A percentile compares a stretch with the other conserved stretches of the same genome.
Conservation (phyloP, 1,140 invertebrate genomes). For the Stegodyphus mimosarum region DNA sequence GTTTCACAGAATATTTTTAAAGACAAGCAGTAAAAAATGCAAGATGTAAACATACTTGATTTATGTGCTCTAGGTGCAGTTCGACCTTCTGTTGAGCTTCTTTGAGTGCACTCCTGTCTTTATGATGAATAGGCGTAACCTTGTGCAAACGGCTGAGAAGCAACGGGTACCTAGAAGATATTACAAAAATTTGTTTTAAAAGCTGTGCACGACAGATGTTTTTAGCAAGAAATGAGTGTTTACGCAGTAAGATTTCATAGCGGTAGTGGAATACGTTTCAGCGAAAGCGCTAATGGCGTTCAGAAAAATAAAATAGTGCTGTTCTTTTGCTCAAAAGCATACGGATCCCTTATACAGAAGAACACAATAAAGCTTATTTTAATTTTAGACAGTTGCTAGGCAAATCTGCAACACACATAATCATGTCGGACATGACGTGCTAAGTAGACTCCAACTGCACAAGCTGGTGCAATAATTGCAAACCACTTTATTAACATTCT, state of each 20-base stretch:
- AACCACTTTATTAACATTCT: too few relatives aligned
- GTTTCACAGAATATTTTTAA: constrained; percentile 71
- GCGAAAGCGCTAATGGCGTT: neutral
- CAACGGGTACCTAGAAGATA: constrained; percentile 89
- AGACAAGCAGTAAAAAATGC: constrained; percentile 72
- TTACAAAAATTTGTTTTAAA: neutral
- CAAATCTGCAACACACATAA: too few relatives aligned
- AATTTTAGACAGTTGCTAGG: too few relatives aligned
- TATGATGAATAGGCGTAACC: constrained; percentile 84
- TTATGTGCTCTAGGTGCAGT: constrained; percentile 93
- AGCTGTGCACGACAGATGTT: neutral
- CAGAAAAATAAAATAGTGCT: neutral
- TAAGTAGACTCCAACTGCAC: too few relatives aligned
- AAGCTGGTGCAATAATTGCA: too few relatives aligned
- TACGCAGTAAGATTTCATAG: too few relatives aligned
- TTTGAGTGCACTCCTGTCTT: constrained; percentile 78
- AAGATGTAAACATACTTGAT: constrained; percentile 70
- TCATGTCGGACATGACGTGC: too few relatives aligned
- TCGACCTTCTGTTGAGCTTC: constrained; percentile 92
- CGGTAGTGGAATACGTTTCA: too few relatives aligned
- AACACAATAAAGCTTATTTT: too few relatives aligned
- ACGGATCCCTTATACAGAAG: too few relatives aligned
- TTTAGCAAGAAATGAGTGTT: too few relatives aligned
- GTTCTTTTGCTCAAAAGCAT: too few relatives aligned
- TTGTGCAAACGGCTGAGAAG: constrained; percentile 89